These are phyloP conservation scores for Leptestheria dahalacensis DNA, from an alignment of 1,140 invertebrate species.

Conservation along the genomic window DNA sequence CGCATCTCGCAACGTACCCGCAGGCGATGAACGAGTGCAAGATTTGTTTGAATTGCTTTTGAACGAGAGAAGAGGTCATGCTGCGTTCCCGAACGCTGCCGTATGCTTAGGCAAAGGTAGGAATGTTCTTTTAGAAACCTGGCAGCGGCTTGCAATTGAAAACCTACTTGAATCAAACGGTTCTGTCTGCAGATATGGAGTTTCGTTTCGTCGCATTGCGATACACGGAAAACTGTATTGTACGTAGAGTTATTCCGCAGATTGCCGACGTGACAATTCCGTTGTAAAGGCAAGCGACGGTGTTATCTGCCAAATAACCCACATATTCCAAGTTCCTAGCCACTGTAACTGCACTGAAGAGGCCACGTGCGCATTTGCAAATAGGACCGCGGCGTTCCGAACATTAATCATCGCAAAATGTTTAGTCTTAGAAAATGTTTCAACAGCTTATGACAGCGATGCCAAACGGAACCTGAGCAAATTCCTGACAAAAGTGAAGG, in stretches of 20 bases:
- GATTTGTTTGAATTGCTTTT: slow-evolving; percentile 3
- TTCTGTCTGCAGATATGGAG: background rate
- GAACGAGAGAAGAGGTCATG: background rate
- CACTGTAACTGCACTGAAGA: background rate
- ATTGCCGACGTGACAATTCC: background rate
- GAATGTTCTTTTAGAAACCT: background rate
- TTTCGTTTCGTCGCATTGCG: background rate
- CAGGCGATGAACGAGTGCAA: background rate
- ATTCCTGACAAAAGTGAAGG: background rate
- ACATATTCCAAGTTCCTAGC: background rate
- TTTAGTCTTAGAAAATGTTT: background rate
- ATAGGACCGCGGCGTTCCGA: too few relatives aligned
- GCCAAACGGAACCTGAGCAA: background rate
- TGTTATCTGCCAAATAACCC: background rate
- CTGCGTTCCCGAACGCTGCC: background rate
- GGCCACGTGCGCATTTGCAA: too few relatives aligned
- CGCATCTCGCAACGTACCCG: background rate
- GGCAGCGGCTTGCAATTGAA: background rate
- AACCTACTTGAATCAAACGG: background rate
- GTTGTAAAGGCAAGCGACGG: background rate
- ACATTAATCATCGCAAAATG: background rate
- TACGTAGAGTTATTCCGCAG: background rate
- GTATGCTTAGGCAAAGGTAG: background rate
- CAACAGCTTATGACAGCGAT: background rate
- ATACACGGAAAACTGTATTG: slow-evolving; percentile 9